A percentile compares a stretch with the other conserved stretches of the same genome.
These are phyloP conservation scores for Hesperophylax magnus DNA, from an alignment of 1,140 invertebrate genomes.

Conservation along the genomic window DNA sequence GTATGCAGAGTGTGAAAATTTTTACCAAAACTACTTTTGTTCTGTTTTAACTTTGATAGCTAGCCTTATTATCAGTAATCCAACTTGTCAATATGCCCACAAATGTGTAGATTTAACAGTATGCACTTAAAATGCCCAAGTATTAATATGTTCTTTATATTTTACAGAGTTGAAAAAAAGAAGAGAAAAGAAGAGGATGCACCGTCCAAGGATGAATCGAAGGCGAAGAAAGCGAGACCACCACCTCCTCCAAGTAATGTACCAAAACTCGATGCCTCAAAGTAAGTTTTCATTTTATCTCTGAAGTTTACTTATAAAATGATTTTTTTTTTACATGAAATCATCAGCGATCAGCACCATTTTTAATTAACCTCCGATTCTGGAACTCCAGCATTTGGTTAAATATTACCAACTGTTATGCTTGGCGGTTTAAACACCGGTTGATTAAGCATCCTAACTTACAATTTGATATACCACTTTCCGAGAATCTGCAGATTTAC, in stretches of 20 bases:
- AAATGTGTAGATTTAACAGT: not conserved
- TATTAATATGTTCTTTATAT: not conserved
- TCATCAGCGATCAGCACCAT: too few species aligned
- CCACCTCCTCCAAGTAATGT: slow-evolving; percentile 71
- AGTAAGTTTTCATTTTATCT: slow-evolving; percentile 66
- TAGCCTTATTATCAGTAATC: not conserved
- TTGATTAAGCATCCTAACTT: too few species aligned
- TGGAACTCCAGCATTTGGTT: too few species aligned
- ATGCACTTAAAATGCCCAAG: not conserved
- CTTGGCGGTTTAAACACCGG: too few species aligned
- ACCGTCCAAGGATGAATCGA: slow-evolving; percentile 74
- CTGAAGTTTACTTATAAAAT: too few species aligned
- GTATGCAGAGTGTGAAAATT: not conserved
- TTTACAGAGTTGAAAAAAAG: slow-evolving; percentile 84
- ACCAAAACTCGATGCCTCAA: slow-evolving; percentile 81
- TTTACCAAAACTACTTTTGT: not conserved
- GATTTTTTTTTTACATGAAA: too few species aligned
- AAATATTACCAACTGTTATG: too few species aligned
- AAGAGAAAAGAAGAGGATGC: slow-evolving; percentile 75
- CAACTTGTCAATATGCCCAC: not conserved
- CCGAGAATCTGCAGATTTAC: too few species aligned
- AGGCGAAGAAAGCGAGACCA: slow-evolving; percentile 82
- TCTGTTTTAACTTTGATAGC: not conserved
- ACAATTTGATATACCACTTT: too few species aligned
- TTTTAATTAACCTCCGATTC: too few species aligned